Conservation (phyloP, 2,113 vertebrate genomes). For the Myrmophylax atrothorax region DNA sequence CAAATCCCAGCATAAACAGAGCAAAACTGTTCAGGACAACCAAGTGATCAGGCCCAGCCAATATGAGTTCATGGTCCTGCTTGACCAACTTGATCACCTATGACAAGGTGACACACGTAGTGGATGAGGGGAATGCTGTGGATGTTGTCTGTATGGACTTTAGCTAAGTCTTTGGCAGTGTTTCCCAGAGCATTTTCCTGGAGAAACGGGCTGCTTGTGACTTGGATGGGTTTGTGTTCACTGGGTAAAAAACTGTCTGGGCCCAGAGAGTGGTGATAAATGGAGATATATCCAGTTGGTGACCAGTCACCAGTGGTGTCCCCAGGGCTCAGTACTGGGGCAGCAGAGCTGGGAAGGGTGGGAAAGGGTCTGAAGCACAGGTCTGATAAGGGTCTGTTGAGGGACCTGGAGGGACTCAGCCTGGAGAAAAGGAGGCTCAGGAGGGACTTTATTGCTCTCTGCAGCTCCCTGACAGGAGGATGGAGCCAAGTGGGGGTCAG, state of each 20-base stretch:
- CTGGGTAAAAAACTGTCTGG: background rate
- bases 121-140: background rate
- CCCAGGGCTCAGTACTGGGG: background rate
- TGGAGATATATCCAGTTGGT: background rate
- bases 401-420: background rate
- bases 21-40: background rate
- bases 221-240: background rate
- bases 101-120: background rate
- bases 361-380: background rate
- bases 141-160: background rate
- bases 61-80: fast-evolving
- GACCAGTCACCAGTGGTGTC: background rate
- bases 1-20: background rate
- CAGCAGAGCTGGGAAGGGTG: background rate
- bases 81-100: background rate
- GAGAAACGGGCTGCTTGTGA: background rate
- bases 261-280: background rate
- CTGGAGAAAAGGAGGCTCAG: background rate
- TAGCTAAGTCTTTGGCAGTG: background rate
- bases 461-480: background rate
- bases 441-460: background rate
- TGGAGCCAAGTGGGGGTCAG: fast-evolving
- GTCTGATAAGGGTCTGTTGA: background rate
- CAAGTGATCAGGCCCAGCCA: background rate
- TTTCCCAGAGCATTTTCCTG: background rate